phyloP scores from a whole-genome alignment of 2,113 vertebrate genomes.

The Gallinago undulata region DNA sequence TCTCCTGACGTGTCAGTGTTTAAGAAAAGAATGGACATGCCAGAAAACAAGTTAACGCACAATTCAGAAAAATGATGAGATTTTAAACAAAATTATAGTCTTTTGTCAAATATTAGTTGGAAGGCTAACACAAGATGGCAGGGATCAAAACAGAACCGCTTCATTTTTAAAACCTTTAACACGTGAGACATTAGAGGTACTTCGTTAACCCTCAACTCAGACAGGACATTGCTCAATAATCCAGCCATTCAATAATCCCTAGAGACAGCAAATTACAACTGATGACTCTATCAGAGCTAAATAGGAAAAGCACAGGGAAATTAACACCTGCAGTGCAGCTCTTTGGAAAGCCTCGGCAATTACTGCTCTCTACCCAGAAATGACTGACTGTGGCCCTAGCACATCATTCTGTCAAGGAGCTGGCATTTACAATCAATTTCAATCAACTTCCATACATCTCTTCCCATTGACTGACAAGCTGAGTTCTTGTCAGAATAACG shows the following conservation, averaged over 20 bases:
- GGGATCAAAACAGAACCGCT: slow-evolving; percentile 18
- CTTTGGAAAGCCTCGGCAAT: slow-evolving; percentile 26
- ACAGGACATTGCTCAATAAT: slow-evolving; percentile 22
- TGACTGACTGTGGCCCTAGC: background rate
- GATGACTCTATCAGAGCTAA: slow-evolving; percentile 53
- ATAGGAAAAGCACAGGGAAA: slow-evolving; percentile 48
- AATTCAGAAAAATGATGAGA: background rate
- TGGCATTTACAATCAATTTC: slow-evolving; percentile 62
- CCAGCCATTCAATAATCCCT: slow-evolving; percentile 42
- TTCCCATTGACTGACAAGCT: slow-evolving; percentile 38
- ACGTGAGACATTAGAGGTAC: background rate
- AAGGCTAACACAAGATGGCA: slow-evolving; percentile 10
- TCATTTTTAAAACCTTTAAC: slow-evolving; percentile 3
- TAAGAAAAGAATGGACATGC: background rate
- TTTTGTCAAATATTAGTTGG: slow-evolving; percentile 4
- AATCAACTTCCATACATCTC: slow-evolving; percentile 41
- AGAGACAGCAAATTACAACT: slow-evolving; percentile 42
- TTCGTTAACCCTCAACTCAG: slow-evolving; percentile 32
- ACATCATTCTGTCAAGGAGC: slow-evolving; percentile 51
- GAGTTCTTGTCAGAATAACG: slow-evolving; percentile 20
- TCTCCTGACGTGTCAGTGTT: background rate
- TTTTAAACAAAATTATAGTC: slow-evolving; percentile 18
- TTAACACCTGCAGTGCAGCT: slow-evolving; percentile 32
- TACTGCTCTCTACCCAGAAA: background rate
- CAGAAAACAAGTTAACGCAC: background rate